Percentiles rank a stretch among this genome's conserved stretches.
These are phyloP conservation scores for Peromyscus aztecus DNA, from an alignment of 2,797 vertebrate species.

Conservation along the genomic window DNA sequence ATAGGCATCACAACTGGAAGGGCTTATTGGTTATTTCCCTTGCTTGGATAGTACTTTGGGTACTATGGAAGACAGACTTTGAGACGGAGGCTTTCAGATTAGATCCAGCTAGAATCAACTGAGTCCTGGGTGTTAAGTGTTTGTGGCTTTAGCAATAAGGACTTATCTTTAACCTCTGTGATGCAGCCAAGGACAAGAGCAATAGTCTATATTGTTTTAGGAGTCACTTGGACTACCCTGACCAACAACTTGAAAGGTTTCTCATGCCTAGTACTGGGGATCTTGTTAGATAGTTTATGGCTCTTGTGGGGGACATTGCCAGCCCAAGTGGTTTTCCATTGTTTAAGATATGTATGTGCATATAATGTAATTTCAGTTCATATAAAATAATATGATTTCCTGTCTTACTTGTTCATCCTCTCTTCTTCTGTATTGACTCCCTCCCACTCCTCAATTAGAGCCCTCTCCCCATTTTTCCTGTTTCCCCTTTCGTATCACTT, in stretches of 20 bases:
- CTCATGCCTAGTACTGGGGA: not conserved
- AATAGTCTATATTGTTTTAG: not conserved
- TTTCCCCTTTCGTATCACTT: not conserved
- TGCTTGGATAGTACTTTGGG: not conserved
- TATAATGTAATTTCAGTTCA: not conserved
- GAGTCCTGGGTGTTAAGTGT: not conserved
- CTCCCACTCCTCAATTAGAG: not conserved
- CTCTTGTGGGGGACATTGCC: not conserved
- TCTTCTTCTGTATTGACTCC: not conserved
- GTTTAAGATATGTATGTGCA: not conserved
- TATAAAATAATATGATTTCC: not conserved
- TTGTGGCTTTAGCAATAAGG: not conserved
- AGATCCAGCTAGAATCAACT: not conserved
- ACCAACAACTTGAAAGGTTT: not conserved
- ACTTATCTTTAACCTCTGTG: not conserved
- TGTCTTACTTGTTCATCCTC: not conserved
- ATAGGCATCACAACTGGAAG: not conserved
- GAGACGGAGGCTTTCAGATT: not conserved
- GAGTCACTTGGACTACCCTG: not conserved
- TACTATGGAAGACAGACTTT: not conserved
- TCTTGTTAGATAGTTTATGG: not conserved
- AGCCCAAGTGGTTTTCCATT: not conserved
- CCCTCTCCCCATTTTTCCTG: not conserved
- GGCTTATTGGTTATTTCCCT: not conserved
- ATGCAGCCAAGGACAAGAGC: not conserved